Evolutionary conservation across 2,797 vertebrate species (phyloP).

Genomic region (Cyclopterus lumpus): DNA sequence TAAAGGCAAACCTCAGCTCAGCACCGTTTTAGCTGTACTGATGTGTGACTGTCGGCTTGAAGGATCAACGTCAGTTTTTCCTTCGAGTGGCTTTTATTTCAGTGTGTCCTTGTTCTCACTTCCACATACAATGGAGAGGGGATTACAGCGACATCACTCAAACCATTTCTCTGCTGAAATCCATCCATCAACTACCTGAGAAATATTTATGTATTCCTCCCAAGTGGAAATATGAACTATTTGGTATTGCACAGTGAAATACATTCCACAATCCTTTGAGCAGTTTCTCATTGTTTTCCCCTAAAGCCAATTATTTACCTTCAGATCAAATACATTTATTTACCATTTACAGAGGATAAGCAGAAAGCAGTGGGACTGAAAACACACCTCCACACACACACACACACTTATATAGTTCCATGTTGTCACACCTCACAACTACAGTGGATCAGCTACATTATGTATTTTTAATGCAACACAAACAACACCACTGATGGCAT

Average conservation of each 20-base stretch:
- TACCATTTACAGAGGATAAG: conserved; percentile 59
- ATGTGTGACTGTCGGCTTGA: conserved; percentile 34
- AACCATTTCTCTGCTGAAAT: conserved; percentile 68
- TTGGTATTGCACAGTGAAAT: conserved; percentile 59
- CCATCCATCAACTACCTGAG: conserved; percentile 66
- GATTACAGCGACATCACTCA: conserved; percentile 71
- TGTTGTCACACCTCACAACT: neutral
- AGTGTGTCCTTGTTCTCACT: conserved; percentile 38
- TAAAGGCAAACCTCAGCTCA: conserved; percentile 10
- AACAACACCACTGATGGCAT: neutral
- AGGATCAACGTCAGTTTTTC: conserved; percentile 28
- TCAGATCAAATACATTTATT: conserved; percentile 63
- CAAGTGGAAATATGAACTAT: conserved; percentile 72
- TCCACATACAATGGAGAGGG: conserved; percentile 47
- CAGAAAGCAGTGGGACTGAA: conserved; percentile 25
- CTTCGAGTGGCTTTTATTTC: conserved; percentile 54
- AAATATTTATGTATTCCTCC: conserved; percentile 62
- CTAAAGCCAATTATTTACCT: conserved; percentile 60
- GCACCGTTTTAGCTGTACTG: conserved; percentile 17
- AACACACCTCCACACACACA: neutral
- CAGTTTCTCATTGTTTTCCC: conserved; percentile 33
- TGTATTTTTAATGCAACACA: conserved; percentile 1
- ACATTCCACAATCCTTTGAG: conserved; percentile 58
- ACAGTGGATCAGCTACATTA: neutral
- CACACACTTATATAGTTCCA: conserved; percentile 11